These are phyloP conservation scores for Copidosoma floridanum DNA, from an alignment of 1,140 invertebrate species.

Conservation along the genomic window DNA sequence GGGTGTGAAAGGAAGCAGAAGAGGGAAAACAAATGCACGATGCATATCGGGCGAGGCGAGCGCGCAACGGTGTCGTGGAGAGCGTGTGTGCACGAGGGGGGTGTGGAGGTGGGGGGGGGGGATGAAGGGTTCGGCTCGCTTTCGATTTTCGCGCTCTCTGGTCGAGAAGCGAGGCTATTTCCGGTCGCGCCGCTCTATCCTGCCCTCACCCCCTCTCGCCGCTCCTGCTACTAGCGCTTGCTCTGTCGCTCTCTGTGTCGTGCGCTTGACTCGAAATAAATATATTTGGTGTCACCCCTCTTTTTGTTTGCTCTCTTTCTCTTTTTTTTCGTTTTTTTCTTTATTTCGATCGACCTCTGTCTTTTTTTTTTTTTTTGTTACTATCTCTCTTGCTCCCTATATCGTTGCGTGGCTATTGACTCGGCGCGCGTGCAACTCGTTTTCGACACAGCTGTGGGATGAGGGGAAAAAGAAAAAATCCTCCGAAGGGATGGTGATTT, in stretches of 20 bases:
- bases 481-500: not conserved
- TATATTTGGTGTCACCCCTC: not conserved
- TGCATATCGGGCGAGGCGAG: slow-evolving; percentile 22
- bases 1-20: not conserved
- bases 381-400: not conserved
- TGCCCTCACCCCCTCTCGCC: not conserved
- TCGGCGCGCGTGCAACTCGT: not conserved
- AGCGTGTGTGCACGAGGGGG: too few relatives aligned
- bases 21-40: slow-evolving; percentile 19
- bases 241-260: not conserved
- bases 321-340: too few relatives aligned
- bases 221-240: too few relatives aligned
- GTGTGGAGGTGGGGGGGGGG: not conserved
- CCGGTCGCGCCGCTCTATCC: slow-evolving; percentile 5
- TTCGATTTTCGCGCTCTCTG: slow-evolving; percentile 24
- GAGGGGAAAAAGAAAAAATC: not conserved
- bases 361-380: not conserved
- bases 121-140: not conserved
- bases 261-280: slow-evolving; percentile 16
- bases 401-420: slow-evolving; percentile 17
- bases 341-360: too few relatives aligned
- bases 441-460: not conserved
- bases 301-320: not conserved
- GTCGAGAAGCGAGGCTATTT: slow-evolving; percentile 25
- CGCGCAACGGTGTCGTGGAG: too few relatives aligned